Evolutionary conservation across 2,797 vertebrate genomes (phyloP).

Genomic region (Pterois miles): DNA sequence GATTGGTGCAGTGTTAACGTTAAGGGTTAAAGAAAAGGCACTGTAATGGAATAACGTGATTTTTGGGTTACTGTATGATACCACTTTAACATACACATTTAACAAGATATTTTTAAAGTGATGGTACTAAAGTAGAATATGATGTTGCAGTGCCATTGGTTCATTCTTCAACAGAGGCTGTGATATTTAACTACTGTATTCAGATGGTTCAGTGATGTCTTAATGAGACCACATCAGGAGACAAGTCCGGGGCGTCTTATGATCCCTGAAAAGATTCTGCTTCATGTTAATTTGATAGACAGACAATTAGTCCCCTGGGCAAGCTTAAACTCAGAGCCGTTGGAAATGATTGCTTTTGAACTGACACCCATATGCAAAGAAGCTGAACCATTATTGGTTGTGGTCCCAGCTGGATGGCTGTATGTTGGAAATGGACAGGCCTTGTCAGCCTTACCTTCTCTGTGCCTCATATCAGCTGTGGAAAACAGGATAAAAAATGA

Average conservation of each 20-base stretch:
- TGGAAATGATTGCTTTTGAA: conserved; percentile 58
- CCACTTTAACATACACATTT: neutral
- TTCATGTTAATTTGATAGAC: conserved; percentile 48
- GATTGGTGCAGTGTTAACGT: too few species aligned
- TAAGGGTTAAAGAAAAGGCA: too few species aligned
- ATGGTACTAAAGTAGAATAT: neutral
- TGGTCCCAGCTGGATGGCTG: conserved; percentile 52
- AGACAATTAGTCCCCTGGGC: conserved; percentile 53
- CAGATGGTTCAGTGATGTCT: conserved; percentile 24
- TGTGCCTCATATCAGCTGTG: conserved; percentile 53
- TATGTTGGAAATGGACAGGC: conserved; percentile 41
- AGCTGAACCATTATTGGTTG: conserved; percentile 39
- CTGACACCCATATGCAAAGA: conserved; percentile 49
- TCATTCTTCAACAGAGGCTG: neutral
- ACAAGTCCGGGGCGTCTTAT: conserved; percentile 16
- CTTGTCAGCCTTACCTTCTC: conserved; percentile 46
- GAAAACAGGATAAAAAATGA: conserved; percentile 63
- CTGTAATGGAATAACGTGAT: conserved; percentile 21
- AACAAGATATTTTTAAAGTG: neutral
- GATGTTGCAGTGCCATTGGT: neutral
- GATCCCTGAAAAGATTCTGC: conserved; percentile 35
- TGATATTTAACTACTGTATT: conserved; percentile 16
- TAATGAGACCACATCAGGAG: conserved; percentile 35
- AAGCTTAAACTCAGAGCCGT: conserved; percentile 6
- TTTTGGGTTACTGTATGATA: neutral